phyloP scores from a whole-genome alignment of 2,888 invertebrate species.

The Luperina testacea region DNA sequence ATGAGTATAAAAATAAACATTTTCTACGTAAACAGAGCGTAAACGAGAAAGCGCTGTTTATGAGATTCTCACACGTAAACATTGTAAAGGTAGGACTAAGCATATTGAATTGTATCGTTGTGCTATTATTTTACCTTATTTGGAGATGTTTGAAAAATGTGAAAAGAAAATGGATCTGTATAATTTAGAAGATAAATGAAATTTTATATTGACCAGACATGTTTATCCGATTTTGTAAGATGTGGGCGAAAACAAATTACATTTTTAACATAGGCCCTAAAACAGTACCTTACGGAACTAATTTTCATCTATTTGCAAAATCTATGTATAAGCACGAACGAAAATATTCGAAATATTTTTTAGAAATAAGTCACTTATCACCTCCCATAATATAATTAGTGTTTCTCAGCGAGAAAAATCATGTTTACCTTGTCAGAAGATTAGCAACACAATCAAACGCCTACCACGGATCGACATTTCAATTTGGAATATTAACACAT shows the following conservation, averaged over 20 bases:
- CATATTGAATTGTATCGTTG: conserved; percentile 9
- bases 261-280: conserved; percentile 4
- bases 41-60: conserved; percentile 59
- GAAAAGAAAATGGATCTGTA: background rate
- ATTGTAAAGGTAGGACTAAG: conserved; percentile 34
- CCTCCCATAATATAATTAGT: conserved; percentile 50
- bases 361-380: conserved; percentile 41
- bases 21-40: conserved; percentile 63
- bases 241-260: background rate
- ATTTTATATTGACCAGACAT: background rate
- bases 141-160: background rate
- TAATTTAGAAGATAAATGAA: background rate
- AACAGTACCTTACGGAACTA: conserved; percentile 31
- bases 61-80: conserved; percentile 60
- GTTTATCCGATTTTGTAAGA: background rate
- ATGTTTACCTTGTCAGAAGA: conserved; percentile 60
- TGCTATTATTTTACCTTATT: background rate
- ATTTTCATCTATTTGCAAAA: background rate
- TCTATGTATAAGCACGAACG: background rate
- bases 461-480: conserved; percentile 24
- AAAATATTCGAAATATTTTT: conserved; percentile 22
- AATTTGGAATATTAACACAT: conserved; percentile 21
- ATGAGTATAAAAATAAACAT: conserved; percentile 54
- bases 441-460: conserved; percentile 57
- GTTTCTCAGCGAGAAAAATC: conserved; percentile 31